Base-by-base conservation (phyloP, 2,888 invertebrate genomes). In the Hirtodrosophila trivittata region DNA sequence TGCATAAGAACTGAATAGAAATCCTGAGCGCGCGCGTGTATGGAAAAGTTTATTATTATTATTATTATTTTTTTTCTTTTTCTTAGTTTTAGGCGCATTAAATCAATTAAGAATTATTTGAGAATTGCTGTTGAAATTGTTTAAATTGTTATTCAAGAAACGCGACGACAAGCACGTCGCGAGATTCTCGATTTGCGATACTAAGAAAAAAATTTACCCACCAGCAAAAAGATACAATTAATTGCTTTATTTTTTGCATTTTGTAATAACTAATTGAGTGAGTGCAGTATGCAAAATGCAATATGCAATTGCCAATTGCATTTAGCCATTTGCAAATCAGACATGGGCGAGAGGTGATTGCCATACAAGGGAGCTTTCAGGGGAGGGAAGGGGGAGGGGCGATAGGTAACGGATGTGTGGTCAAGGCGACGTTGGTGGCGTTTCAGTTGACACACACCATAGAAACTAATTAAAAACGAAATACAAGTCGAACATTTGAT, bases 131-230 rank as follows among this genome's bases (percentile, higher is more conserved):
- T 32, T 38, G 43, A 26, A 65, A 66, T 56, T 59, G 62, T 30
- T 77, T 63, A 63, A 72, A 82, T 70, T 85, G 82, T 77, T 85
- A 85, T 85, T 81, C 83, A 60, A 77, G 80, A 75, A 82, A 77
- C 50, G 72, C 57, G 66, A 59, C 59, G 39, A 58, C 21, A 25
- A 16, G 25, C 56, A 43, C 33, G 41, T 49, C 49, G 55, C 59
- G 38, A 2, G 5, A 43, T 62, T 81, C 64, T 54, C 49, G 52
- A 63, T 74, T n/a, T n/a, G n/a, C n/a, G n/a, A n/a, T n/a, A n/a
- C n/a, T n/a, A n/a, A n/a, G n/a, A n/a, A n/a, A n/a, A 46, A 57
- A 55, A 77, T 59, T 77, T 66, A 57, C 62, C 59, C 82, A 66
- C 59, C 57, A 77, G 59, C 74, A 59, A 32, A 9, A 43, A 52